Evolutionary conservation across 2,888 invertebrate species (phyloP), one percentile per base, ranked within the genome.

Genomic region (Pandemis heparana): DNA sequence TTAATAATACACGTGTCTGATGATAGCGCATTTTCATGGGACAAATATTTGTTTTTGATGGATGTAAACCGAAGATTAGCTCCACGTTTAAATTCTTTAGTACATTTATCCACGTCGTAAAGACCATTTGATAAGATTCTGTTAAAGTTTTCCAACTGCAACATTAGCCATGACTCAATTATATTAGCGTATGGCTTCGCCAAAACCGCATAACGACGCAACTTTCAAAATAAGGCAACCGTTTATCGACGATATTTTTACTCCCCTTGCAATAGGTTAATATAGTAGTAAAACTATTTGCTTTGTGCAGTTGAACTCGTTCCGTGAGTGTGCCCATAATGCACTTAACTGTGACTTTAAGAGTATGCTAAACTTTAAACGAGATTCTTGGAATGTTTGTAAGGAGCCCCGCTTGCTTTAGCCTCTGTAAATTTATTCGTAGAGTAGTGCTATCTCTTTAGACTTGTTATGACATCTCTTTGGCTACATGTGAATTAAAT

Each of bases 381-480:
- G 86, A 88, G 88, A 88, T 88, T 87, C 87, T 84, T 85, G 80
- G 82, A 84, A 88, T 87, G 87, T 87, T 87, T 86, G 85, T 82
- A 83, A 85, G 82, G 83, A 81, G 83, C 86, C 86, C 85, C 83
- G 86, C 85, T 85, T 76, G 71, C 77, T 80, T 78, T 79, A 75
- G 79, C 78, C 79, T 80, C 76, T 79, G 78, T 77, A 78, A 82
- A 84, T 83, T 77, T 82, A 84, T 82, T 81, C 80, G 75, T 80
- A 80, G 77, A 75, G 74, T 68, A 82, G 79, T 77, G 79, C 77
- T 77, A 76, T 77, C 77, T 77, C 76, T 79, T 80, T 56, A 14
- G 51, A 74, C 77, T 77, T 77, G 76, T 76, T 77, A 78, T 64
- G 60, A 64, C 5, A 60, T 53, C 32, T 61, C 65, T 48, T 32